Evolutionary conservation across 1,140 invertebrate species (phyloP).

Genomic region (Amyelois transitella): DNA sequence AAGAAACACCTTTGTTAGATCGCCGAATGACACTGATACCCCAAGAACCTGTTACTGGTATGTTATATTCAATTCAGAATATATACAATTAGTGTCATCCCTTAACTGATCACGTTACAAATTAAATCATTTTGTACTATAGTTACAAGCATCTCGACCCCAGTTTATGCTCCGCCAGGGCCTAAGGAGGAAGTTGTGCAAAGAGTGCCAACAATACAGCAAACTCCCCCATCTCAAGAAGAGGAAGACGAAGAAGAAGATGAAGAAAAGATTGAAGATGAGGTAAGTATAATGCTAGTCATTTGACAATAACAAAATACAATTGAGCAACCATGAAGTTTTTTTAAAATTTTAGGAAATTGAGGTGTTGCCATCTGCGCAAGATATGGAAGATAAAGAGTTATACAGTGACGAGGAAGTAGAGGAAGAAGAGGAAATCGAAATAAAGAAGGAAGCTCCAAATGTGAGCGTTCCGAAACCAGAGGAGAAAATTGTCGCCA

Average conservation of each 20-base stretch:
- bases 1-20: conserved; percentile 43
- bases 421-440: conserved; percentile 56
- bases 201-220: conserved; percentile 11
- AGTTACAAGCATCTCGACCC: neutral
- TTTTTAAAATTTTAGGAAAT: conserved; percentile 10
- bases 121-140: neutral
- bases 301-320: no score
- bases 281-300: conserved; percentile 38
- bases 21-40: conserved; percentile 55
- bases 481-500: conserved; percentile 11
- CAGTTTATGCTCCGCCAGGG: neutral
- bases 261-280: conserved; percentile 18
- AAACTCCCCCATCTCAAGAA: conserved; percentile 3
- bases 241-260: conserved; percentile 13
- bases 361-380: conserved; percentile 4
- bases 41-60: conserved; percentile 30
- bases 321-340: neutral
- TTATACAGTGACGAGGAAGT: conserved; percentile 42
- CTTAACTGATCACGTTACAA: neutral
- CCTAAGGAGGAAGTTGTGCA: conserved; percentile 19
- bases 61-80: conserved; percentile 1
- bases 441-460: conserved; percentile 32
- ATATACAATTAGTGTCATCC: neutral
- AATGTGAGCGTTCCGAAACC: conserved; percentile 13
- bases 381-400: conserved; percentile 38